Percentiles rank a stretch among this genome's conserved stretches.
Conservation (phyloP, 37 sponge, comb jelly and placozoan species). For the Aplysina aerophoba region DNA sequence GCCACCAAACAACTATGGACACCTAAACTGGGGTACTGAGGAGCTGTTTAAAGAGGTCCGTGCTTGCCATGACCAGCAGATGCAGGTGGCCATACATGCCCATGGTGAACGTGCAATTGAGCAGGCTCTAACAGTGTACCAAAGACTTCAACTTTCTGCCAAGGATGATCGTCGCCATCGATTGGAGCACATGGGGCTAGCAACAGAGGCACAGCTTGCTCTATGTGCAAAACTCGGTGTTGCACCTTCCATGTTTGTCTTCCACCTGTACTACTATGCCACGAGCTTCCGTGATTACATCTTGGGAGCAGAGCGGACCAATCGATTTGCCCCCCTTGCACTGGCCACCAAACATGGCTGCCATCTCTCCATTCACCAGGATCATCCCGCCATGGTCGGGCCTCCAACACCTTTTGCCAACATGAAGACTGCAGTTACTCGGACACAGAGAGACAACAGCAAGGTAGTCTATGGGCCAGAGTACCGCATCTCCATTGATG, state of each 20-base stretch:
- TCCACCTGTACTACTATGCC: constrained; percentile 58
- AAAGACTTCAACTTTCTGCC: background rate
- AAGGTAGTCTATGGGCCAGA: constrained; percentile 14
- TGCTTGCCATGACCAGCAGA: constrained; percentile 24
- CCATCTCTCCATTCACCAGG: constrained; percentile 53
- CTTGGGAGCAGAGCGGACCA: constrained; percentile 48
- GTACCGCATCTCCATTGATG: constrained; percentile 39
- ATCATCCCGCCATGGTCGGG: constrained; percentile 40
- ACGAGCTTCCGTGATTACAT: constrained; percentile 44
- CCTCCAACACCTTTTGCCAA: constrained; percentile 37
- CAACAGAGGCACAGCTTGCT: constrained; percentile 50
- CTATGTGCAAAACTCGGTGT: constrained; percentile 45
- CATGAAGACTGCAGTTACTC: constrained; percentile 52
- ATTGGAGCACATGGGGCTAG: constrained; percentile 57
- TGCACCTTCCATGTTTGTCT: constrained; percentile 41
- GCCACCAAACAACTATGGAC: constrained; percentile 8
- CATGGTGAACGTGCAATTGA: constrained; percentile 69
- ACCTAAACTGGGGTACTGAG: constrained; percentile 25
- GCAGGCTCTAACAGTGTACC: constrained; percentile 44
- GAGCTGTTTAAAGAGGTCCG: constrained; percentile 21
- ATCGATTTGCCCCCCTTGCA: constrained; percentile 37
- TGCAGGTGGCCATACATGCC: constrained; percentile 53
- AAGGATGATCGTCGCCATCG: constrained; percentile 49
- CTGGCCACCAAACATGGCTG: constrained; percentile 28
- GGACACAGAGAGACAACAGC: background rate